Evolutionary conservation across 2,797 vertebrate genomes (phyloP), one percentile per base, ranked within the genome.

Genomic region (Microctenopoma lineatum): DNA sequence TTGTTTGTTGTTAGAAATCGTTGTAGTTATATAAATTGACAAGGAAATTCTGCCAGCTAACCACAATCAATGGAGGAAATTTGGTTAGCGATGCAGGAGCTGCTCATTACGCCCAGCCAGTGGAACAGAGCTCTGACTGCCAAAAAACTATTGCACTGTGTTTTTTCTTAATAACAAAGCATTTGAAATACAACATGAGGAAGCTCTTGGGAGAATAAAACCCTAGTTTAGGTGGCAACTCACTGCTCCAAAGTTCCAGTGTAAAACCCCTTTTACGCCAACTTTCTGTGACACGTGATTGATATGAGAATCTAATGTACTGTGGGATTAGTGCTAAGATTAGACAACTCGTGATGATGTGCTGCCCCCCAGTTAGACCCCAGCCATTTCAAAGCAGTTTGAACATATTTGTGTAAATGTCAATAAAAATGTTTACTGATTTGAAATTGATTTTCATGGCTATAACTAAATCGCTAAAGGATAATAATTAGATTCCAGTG

Each of bases 31-130:
- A 21, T 68, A 58, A 42, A 75, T 39, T 18, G 70, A 84, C 61
- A 52, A 65, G 56, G 15, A 78, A 54, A 76, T 72, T 59, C 46
- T 56, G 72, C 60, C 65, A 62, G 59, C 39, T 50, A 73, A 81
- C 70, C 69, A 78, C 66, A 70, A 81, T 77, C 79, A 47, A 73
- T 73, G 34, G 46, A 66, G 39, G 36, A 60, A 50, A 77, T 81
- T 44, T 76, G 54, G 63, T 61, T 62, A 53, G 56, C 5, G 7
- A 59, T 53, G 64, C 66, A 55, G 44, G 59, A 62, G 74, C 45
- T 64, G 58, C 57, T 81, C 44, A 84, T 81, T 81, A 72, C 0
- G 41, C 1, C 15, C 61, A 50, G 55, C 13, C 25, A n/a, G 8
- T 38, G 42, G 44, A 77, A 29, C 7, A 18, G 39, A 39, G 36